Evolutionary conservation across 2,888 invertebrate species (phyloP).

Genomic region (Agriopis leucophaearia): DNA sequence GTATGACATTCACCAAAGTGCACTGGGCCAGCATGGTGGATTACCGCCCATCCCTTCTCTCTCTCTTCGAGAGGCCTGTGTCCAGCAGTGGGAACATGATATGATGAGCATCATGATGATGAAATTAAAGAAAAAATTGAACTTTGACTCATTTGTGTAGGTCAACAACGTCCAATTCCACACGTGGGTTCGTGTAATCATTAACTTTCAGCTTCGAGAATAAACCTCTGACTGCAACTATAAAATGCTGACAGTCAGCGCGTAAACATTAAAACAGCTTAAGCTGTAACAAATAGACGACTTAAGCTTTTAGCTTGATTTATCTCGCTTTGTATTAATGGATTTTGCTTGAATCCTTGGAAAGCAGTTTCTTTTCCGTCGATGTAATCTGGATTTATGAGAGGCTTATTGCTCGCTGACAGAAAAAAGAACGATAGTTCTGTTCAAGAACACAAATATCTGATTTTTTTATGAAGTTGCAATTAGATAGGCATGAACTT

Average conservation of each 20-base stretch:
- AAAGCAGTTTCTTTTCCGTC: slow-evolving; percentile 28
- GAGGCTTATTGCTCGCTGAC: slow-evolving; percentile 24
- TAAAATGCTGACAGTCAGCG: slow-evolving; percentile 32
- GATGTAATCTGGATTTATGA: slow-evolving; percentile 33
- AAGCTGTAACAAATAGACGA: slow-evolving; percentile 28
- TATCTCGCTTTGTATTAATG: slow-evolving; percentile 42
- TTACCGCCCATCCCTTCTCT: too few relatives aligned
- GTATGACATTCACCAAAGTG: too few relatives aligned
- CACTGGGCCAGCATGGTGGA: too few relatives aligned
- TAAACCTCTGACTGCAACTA: not conserved
- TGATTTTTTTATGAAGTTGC: not conserved
- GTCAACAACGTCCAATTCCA: too few relatives aligned
- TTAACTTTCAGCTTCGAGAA: not conserved
- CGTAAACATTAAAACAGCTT: slow-evolving; percentile 26
- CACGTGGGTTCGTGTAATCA: too few relatives aligned
- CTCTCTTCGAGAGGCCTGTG: too few relatives aligned
- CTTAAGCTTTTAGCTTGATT: slow-evolving; percentile 35
- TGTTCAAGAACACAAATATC: not conserved
- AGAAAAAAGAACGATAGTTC: not conserved
- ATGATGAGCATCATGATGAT: too few relatives aligned
- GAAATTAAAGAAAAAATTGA: too few relatives aligned
- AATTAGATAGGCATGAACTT: not conserved
- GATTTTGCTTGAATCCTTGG: slow-evolving; percentile 28
- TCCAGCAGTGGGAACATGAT: too few relatives aligned
- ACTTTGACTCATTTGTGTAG: too few relatives aligned